A percentile compares a stretch with the other conserved stretches of the same genome.
phyloP scores from a whole-genome alignment of 2,797 vertebrate species.

The Hemibagrus guttatus region DNA sequence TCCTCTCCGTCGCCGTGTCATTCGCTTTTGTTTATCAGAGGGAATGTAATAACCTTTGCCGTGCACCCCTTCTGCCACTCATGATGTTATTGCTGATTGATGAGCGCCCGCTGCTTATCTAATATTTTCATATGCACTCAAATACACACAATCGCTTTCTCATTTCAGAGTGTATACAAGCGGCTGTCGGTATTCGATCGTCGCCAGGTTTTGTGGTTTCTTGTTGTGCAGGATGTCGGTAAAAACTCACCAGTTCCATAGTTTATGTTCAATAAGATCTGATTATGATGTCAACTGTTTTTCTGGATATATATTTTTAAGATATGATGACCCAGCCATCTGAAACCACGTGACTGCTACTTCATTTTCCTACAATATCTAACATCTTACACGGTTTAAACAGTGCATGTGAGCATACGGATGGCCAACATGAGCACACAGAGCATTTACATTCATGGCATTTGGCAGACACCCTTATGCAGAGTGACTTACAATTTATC shows the following conservation, averaged over 20 bases:
- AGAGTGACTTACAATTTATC: no score
- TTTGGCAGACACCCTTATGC: no score
- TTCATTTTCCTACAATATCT: not conserved
- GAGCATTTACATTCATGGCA: no score
- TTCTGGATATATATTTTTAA: not conserved
- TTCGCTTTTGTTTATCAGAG: constrained; percentile 40
- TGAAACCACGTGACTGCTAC: not conserved
- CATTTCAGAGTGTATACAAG: constrained; percentile 11
- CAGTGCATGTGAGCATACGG: not conserved
- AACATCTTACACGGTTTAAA: not conserved
- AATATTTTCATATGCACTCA: constrained; percentile 45
- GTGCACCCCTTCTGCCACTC: constrained; percentile 41
- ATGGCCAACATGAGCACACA: no score
- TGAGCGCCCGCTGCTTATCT: constrained; percentile 35
- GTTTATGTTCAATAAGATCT: not conserved
- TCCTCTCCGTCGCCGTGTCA: constrained; percentile 6
- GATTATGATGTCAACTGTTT: not conserved
- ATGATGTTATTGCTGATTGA: constrained; percentile 38
- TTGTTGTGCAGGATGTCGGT: not conserved
- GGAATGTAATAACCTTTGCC: constrained; percentile 53
- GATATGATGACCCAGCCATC: not conserved
- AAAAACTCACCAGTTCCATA: no score
- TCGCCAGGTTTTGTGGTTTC: not conserved
- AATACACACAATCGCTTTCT: constrained; percentile 43
- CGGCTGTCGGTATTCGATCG: not conserved